phyloP scores from a whole-genome alignment of 2,797 vertebrate genomes.

The Spheniscus humboldti region DNA sequence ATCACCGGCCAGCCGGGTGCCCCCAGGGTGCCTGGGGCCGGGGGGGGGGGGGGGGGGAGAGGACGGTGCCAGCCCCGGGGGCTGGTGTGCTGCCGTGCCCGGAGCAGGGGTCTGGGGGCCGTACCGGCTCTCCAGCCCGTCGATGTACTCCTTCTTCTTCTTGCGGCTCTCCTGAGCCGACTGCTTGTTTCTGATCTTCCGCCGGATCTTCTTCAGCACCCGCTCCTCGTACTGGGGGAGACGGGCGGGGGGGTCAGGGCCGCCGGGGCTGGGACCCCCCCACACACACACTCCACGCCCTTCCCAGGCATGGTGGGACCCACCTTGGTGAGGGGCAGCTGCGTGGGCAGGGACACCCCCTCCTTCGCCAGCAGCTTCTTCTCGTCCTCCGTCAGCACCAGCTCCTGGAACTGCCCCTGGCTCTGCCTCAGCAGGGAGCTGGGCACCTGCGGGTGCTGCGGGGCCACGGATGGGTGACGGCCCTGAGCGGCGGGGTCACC shows the following conservation, averaged over 20 bases:
- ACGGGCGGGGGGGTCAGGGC: background rate
- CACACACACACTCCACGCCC: accelerated
- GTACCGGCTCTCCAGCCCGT: constrained; percentile 88
- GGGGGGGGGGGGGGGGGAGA: too few species aligned
- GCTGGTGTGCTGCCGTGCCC: background rate
- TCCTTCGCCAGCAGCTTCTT: constrained; percentile 92
- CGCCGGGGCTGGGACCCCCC: accelerated
- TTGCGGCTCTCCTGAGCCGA: constrained; percentile 95
- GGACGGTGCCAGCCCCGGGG: background rate
- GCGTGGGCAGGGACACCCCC: constrained; percentile 83
- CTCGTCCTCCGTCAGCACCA: constrained; percentile 91
- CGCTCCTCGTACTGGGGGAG: constrained; percentile 85
- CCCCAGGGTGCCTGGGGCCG: background rate
- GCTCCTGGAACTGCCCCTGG: constrained; percentile 78
- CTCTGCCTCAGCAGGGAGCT: constrained; percentile 49
- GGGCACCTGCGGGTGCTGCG: background rate
- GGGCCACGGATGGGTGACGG: background rate
- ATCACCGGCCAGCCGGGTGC: accelerated
- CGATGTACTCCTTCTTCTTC: constrained; percentile 94
- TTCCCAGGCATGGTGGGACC: background rate
- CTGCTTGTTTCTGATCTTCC: constrained; percentile 96
- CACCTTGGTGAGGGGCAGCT: constrained; percentile 93
- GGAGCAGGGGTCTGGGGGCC: background rate
- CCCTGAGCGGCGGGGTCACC: background rate
- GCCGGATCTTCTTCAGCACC: constrained; percentile 91